phyloP scores from a whole-genome alignment of 2,888 invertebrate species.

The Eumerus sabulonum region DNA sequence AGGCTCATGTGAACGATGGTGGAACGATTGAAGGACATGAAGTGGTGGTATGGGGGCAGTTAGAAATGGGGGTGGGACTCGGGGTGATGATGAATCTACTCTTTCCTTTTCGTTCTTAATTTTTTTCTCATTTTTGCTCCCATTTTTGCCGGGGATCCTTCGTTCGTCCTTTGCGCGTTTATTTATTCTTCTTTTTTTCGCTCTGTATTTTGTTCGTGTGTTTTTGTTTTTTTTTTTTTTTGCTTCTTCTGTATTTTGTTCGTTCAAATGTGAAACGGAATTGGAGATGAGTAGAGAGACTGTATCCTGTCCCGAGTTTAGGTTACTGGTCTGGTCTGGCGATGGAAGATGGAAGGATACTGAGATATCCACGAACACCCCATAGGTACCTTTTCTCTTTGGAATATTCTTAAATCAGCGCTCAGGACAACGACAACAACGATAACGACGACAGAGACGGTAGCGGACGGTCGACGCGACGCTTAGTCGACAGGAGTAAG shows the following conservation, averaged over 20 bases:
- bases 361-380: constrained; percentile 30
- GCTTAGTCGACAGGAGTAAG: too few relatives aligned
- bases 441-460: neutral
- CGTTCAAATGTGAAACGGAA: constrained; percentile 61
- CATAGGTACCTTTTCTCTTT: constrained; percentile 39
- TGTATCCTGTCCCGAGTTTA: constrained; percentile 54
- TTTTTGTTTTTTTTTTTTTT: constrained; percentile 16
- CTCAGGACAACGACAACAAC: constrained; percentile 39
- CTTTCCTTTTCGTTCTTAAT: neutral
- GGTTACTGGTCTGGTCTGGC: constrained; percentile 41
- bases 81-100: constrained; percentile 64
- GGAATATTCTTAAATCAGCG: constrained; percentile 66
- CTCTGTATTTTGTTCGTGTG: too few relatives aligned
- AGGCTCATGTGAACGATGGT: neutral
- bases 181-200: too few relatives aligned
- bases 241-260: constrained; percentile 17
- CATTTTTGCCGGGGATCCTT: constrained; percentile 52
- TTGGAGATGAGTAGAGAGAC: constrained; percentile 58
- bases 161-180: constrained; percentile 8
- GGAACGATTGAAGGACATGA: too few relatives aligned
- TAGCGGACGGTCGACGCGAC: too few relatives aligned
- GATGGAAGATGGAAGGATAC: constrained; percentile 5
- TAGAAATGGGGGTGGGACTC: constrained; percentile 49
- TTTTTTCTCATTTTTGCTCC: constrained; percentile 41
- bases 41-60: constrained; percentile 16